Evolutionary conservation across 2,888 invertebrate species (phyloP), one percentile per base, ranked within the genome.

Genomic region (Eurytoma adleriae): DNA sequence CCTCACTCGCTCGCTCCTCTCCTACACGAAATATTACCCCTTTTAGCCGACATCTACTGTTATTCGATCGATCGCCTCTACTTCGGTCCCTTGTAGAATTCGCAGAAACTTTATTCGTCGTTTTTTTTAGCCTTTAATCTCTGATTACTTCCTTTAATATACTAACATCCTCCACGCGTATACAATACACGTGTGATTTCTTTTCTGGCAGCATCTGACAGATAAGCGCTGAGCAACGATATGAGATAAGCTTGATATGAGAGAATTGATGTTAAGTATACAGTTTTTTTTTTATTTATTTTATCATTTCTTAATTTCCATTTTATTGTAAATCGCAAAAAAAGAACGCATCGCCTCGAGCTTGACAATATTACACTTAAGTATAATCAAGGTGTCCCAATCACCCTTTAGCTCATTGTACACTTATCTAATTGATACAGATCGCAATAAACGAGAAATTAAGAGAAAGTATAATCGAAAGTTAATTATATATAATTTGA

Each of bases 201-300:
- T 74, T 70, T 52, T 75, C 77, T 74, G 56, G 62, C 77, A 78
- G 50, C 66, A 79, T 73, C 69, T 69, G 80, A 74, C 79, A 67
- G 72, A 74, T 79, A 74, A 76, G 79, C 70, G 79, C 83, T 76
- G 76, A 82, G 82, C 82, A 83, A 86, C 84, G 87, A 87, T 87
- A 87, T 86, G 86, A 87, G 83, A 84, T 77, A 87, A 88, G 87
- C 88, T 80, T 87, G 87, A 87, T 86, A 88, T 87, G 88, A 85
- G 52, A 74, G 78, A 82, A 79, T 78, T 72, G 79, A 72, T 77
- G 69, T 74, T 78, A 77, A 69, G 78, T 78, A 71, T 79, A 79
- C n/a, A 74, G 70, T 79, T 16, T 78, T 68, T 79, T 61, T 24
- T 70, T n/a, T 50, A 30, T 59, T 52, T 67, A 14, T 56, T 61